Base-by-base conservation (phyloP, 1,140 invertebrate species). In the Danaus plexippus region DNA sequence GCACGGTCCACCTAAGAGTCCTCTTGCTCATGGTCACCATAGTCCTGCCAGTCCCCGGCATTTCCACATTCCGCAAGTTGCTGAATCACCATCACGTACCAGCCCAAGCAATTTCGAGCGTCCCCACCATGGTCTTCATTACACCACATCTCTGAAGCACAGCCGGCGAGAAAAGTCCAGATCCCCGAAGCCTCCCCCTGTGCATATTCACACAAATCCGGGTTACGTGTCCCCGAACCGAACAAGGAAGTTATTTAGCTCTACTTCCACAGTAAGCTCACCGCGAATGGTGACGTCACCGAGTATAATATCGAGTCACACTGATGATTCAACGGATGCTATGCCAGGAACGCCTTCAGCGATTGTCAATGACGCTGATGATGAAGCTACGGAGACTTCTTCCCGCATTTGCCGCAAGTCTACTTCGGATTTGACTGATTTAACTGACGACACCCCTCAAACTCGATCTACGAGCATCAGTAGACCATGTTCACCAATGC, bases 361-460 rank as follows among this genome's bases (percentile, higher is more conserved):
- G 4, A 71, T 81, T 5, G 60, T 83, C 11, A 70, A 81, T 32
- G 80, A 84, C 48, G 77, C 77, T 2, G 81, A 87, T 10, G 81
- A 80, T 43, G 84, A 86, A 47, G 75, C 73, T 0, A 85, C 83
- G 6, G 78, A 77, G 8, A 85, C 75, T 0, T 82, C 80, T 5
- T 80, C 82, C 1, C 64, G 77, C 15, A 70, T 89, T 46, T 91
- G 89, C 67, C 81, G 92, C 32, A 92, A 91, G 65, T 94, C 92
- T 0, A 94, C 92, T 10, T 93, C 92, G 45, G 92, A 94, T 80
- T 82, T 94, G 44, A 93, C 92, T 1, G 91, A 93, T 59, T 82
- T 92, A 49, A 90, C 87, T 0, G 88, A 90, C 43, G 89, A 90
- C 10, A 90, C 89, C 3, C 89, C 89, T 15, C 87, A 90, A 42